Percentiles rank a stretch among this genome's conserved stretches.
Conservation (phyloP, 2,113 vertebrate genomes). For the Macrotus californicus region DNA sequence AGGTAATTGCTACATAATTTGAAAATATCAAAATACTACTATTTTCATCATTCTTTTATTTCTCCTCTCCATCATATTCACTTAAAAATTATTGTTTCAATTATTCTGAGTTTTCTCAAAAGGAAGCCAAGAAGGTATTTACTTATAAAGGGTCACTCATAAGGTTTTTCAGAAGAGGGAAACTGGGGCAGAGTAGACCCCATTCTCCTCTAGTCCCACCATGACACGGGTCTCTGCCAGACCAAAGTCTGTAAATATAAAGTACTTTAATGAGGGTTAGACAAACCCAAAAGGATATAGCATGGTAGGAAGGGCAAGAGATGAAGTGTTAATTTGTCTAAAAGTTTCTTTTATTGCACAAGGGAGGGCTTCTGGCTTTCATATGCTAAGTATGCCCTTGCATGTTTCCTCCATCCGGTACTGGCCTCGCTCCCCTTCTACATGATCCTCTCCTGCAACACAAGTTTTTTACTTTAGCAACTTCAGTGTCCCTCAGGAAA, state of each 20-base stretch:
- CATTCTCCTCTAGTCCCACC: background rate
- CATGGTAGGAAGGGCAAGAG: background rate
- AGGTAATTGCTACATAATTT: background rate
- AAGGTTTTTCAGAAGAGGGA: background rate
- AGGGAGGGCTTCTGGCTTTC: background rate
- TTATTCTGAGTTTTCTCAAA: slow-evolving; percentile 10
- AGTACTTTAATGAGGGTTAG: background rate
- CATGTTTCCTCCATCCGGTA: background rate
- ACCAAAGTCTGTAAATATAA: background rate
- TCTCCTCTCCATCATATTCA: background rate
- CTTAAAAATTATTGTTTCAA: background rate
- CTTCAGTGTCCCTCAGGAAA: background rate
- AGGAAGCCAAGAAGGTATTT: background rate
- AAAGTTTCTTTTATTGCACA: background rate
- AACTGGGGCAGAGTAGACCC: background rate
- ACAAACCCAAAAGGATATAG: background rate
- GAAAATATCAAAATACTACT: background rate
- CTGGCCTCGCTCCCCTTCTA: background rate
- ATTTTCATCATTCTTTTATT: background rate
- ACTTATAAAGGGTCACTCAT: background rate
- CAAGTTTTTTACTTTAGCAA: background rate
- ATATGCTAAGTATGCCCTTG: background rate
- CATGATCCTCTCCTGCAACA: background rate
- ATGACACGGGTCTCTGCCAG: background rate
- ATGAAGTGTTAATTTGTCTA: background rate